Percentiles rank a stretch among this genome's conserved stretches.
Conservation (phyloP, 1,140 invertebrate genomes). For the Lordiphosa collinella region DNA sequence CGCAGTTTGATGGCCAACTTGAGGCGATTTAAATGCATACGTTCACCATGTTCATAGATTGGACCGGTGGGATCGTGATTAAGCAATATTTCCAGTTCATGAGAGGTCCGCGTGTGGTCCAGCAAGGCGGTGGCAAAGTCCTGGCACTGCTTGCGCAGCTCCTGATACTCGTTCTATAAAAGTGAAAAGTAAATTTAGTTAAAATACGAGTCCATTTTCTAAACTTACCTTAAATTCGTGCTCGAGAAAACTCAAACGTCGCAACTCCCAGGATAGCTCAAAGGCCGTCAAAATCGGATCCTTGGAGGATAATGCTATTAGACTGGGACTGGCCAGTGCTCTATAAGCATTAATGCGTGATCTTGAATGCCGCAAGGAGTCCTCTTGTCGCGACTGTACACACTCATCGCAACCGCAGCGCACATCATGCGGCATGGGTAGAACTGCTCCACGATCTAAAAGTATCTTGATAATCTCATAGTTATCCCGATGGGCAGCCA, state of each 20-base stretch:
- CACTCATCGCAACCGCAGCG: constrained; percentile 95
- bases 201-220: no score
- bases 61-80: constrained; percentile 95
- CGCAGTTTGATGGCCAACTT: constrained; percentile 98
- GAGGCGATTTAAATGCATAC: constrained; percentile 96
- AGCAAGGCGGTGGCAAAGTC: constrained; percentile 97
- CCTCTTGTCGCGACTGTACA: constrained; percentile 90
- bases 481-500: constrained; percentile 97
- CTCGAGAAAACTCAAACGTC: constrained; percentile 95
- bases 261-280: constrained; percentile 97
- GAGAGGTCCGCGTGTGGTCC: constrained; percentile 96
- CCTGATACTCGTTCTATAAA: constrained; percentile 85
- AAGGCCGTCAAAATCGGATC: constrained; percentile 98
- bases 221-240: constrained; percentile 92
- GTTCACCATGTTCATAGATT: constrained; percentile 92
- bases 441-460: constrained; percentile 91
- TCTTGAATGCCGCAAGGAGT: constrained; percentile 93
- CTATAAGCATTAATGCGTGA: constrained; percentile 96
- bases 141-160: constrained; percentile 95
- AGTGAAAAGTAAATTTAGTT: neutral
- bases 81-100: constrained; percentile 96
- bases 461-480: constrained; percentile 99
- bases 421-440: constrained; percentile 95
- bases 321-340: constrained; percentile 94
- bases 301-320: constrained; percentile 95